Percentiles rank a stretch among this genome's conserved stretches.
These are phyloP conservation scores for Azemiops feae DNA, from an alignment of 2,113 vertebrate genomes.

Conservation along the genomic window DNA sequence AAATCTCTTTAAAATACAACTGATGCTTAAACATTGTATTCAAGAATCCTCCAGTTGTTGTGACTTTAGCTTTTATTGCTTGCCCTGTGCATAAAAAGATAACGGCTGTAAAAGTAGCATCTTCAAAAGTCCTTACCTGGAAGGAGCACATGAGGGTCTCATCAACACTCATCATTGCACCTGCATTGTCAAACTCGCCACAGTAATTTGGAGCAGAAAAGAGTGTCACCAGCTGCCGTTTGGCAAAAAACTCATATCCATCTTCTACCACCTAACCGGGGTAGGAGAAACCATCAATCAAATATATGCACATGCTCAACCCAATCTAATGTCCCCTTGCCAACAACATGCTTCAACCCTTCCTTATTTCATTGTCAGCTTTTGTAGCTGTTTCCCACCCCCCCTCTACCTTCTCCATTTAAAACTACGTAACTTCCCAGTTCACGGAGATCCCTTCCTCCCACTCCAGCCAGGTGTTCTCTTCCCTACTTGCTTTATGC, in stretches of 20 bases:
- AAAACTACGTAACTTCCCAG: neutral
- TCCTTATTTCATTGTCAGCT: neutral
- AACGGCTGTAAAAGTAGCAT: neutral
- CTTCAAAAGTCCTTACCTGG: constrained; percentile 73
- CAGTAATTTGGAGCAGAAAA: constrained; percentile 98
- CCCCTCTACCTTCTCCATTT: neutral
- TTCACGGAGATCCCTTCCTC: neutral
- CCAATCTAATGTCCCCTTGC: neutral
- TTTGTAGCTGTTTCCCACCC: no score
- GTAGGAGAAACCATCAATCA: neutral
- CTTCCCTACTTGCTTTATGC: accelerated
- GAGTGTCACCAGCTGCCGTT: constrained; percentile 93
- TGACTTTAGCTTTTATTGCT: neutral
- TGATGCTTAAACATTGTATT: neutral
- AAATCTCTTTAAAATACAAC: neutral
- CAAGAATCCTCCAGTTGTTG: neutral
- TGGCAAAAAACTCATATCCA: constrained; percentile 96
- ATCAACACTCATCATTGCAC: constrained; percentile 96
- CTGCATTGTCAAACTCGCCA: constrained; percentile 94
- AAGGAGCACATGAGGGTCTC: constrained; percentile 98
- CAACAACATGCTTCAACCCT: neutral
- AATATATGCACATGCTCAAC: neutral
- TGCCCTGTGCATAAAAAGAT: neutral
- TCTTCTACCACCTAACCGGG: constrained; percentile 89
- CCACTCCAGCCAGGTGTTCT: accelerated